Evolutionary conservation across 2,797 vertebrate species (phyloP).

Genomic region (Argentina silus): DNA sequence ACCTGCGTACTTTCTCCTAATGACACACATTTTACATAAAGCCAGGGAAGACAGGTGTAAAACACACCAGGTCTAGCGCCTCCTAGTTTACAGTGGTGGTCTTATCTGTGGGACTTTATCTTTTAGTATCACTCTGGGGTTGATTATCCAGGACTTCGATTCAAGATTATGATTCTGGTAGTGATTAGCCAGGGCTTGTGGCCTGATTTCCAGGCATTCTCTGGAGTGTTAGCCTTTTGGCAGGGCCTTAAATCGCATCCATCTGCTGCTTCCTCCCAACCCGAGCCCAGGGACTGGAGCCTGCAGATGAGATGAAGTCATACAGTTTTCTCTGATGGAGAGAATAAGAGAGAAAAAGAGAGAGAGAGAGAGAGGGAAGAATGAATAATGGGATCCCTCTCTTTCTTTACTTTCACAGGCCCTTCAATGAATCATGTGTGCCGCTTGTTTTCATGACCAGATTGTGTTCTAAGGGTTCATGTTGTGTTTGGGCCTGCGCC

Average conservation of each 20-base stretch:
- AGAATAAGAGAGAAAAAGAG: conserved; percentile 2
- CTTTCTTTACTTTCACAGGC: conserved; percentile 3
- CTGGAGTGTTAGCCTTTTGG: conserved; percentile 10
- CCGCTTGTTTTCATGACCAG: conserved; percentile 20
- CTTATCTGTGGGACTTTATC: background rate
- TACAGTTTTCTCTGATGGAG: conserved; percentile 12
- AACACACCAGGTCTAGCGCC: no score
- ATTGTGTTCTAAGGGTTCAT: conserved; percentile 10
- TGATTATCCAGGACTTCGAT: background rate
- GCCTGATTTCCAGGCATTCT: background rate
- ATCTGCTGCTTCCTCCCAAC: conserved; percentile 13
- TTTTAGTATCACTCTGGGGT: background rate
- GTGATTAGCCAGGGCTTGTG: conserved; percentile 16
- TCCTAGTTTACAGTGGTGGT: background rate
- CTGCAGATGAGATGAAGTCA: conserved; percentile 25
- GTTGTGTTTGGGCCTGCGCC: conserved; percentile 6
- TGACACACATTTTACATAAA: no score
- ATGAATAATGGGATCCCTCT: background rate
- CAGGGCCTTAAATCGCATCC: conserved; percentile 9
- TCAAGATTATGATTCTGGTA: background rate
- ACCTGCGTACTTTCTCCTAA: no score
- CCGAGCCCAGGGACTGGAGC: conserved; percentile 5
- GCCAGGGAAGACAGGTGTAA: no score
- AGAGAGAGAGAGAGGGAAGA: background rate
- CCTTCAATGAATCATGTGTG: conserved; percentile 3